Base-by-base conservation (phyloP, 2,797 vertebrate genomes). In the Mastacembelus armatus region DNA sequence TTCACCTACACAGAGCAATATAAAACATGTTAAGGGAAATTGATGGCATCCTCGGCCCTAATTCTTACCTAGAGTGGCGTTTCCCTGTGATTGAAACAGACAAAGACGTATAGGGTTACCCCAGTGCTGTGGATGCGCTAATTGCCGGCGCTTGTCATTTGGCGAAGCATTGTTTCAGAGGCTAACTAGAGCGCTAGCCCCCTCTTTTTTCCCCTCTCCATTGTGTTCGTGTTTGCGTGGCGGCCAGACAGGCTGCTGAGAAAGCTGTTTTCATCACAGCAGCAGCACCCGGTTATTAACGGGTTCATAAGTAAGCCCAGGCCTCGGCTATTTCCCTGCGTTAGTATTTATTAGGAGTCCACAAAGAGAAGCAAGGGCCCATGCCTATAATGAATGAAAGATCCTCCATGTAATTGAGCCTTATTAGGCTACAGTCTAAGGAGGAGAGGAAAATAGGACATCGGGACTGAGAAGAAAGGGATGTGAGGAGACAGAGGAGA, bases 91-190 rank as follows among this genome's bases (percentile, higher is more conserved):
- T 96, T 95, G 94, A 94, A 97, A 95, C 93, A 95, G 96, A 97
- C 96, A 96, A 95, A 96, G 96, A 96, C 88, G 89, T 95, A 96
- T 95, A 93, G 94, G 95, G 95, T 95, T 95, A 95, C 95, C 91
- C 92, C 87, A 83, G 86, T 88, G 91, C 94, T 88, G 93, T 92
- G 92, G 92, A 92, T 92, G 90, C 71, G 92, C 95, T 97, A 97
- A 98, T 98, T 97, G 95, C 95, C 88, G 89, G 93, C 85, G 92
- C 94, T 96, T 96, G 95, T 96, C 94, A 94, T 94, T 94, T 85
- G 93, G 91, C 88, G 74, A 90, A 93, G 95, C 94, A 94, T 95
- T 94, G 94, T 95, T 94, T 96, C 94, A 82, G 90, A 94, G 95
- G 95, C 95, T 96, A 97, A 96, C 95, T 93, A 94, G 95, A 85